Percentiles rank a stretch among this genome's conserved stretches.
Conservation (phyloP, 2,888 invertebrate genomes). For the Drosophila trichaetosa region DNA sequence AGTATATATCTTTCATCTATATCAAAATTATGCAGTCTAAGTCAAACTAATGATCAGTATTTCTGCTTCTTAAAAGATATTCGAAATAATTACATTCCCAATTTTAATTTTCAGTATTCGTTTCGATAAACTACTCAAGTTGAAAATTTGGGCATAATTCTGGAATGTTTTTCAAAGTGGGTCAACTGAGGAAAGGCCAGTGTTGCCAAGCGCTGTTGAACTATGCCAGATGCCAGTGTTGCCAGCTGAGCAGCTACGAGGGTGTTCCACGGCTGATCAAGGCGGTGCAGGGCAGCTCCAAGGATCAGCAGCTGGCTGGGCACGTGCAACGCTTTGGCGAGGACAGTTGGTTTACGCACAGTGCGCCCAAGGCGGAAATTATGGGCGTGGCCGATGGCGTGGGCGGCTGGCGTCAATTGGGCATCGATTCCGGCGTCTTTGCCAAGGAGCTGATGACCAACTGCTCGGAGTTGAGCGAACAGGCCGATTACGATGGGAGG, state of each 20-base stretch:
- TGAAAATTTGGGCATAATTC: not conserved
- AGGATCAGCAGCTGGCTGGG: constrained; percentile 5
- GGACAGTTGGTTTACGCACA: constrained; percentile 64
- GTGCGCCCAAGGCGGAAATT: constrained; percentile 57
- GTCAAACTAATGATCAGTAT: not conserved
- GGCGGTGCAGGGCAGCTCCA: constrained; percentile 60
- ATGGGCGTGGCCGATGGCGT: constrained; percentile 98
- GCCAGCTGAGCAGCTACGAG: not conserved
- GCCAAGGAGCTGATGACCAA: constrained; percentile 96
- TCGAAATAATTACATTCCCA: not conserved
- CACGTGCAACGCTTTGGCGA: constrained; percentile 55
- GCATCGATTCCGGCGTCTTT: constrained; percentile 97
- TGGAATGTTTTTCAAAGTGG: constrained; percentile 24
- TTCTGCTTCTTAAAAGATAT: not conserved
- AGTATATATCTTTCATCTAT: not conserved
- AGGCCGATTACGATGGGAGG: constrained; percentile 92
- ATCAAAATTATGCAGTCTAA: not conserved
- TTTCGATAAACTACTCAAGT: not conserved
- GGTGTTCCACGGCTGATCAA: constrained; percentile 50
- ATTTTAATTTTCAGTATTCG: not conserved
- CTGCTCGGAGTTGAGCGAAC: constrained; percentile 94
- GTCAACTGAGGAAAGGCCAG: not conserved
- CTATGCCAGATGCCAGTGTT: constrained; percentile 4
- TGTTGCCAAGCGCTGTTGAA: not conserved
- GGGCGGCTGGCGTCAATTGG: constrained; percentile 98